Evolutionary conservation across 2,888 invertebrate genomes (phyloP), one percentile per base, ranked within the genome.

Genomic region (Ectemnius cavifrons): DNA sequence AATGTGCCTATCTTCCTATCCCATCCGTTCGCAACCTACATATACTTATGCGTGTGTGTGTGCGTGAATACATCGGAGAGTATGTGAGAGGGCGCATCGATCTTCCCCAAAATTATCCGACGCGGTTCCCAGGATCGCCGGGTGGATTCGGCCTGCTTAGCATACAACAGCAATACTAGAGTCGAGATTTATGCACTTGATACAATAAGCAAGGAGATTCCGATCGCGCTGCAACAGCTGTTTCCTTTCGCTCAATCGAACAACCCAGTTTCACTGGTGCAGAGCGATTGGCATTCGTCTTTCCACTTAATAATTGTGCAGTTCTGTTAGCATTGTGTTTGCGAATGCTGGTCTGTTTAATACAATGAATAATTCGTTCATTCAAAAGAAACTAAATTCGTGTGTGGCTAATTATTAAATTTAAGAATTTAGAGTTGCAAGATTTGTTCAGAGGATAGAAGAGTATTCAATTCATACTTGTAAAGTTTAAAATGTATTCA

Each of bases 101-200:
- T 81, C 78, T 73, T 68, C 60, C 60, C 63, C 59, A 70, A 71
- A 67, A 75, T 14, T 8, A 58, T 14, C 20, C 14, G 14, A 1
- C 20, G 20, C 8, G 27, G 58, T 4, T 5, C 20, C 11, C 23
- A 16, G 23, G 16, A 58, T 2, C 18, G 23, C 64, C 37, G 5
- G 37, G 37, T 37, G 78, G 82, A 77, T 79, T 79, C 78, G 63
- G 61, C 70, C 84, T 82, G 77, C 75, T 87, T 87, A 85, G 87
- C 87, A 85, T 85, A 86, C 81, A 85, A 80, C 85, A 79, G 83
- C 87, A 84, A 85, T 85, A 3, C 23, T 23, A 85, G 85, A 85
- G 79, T 69, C 71, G 63, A 82, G 86, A 87, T 87, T 86, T 87
- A 87, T 87, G 84, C 78, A 66, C 74, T 80, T 68, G 78, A 76